These are phyloP conservation scores for Pyrochroa serraticornis DNA, from an alignment of 2,888 invertebrate genomes.

Conservation along the genomic window DNA sequence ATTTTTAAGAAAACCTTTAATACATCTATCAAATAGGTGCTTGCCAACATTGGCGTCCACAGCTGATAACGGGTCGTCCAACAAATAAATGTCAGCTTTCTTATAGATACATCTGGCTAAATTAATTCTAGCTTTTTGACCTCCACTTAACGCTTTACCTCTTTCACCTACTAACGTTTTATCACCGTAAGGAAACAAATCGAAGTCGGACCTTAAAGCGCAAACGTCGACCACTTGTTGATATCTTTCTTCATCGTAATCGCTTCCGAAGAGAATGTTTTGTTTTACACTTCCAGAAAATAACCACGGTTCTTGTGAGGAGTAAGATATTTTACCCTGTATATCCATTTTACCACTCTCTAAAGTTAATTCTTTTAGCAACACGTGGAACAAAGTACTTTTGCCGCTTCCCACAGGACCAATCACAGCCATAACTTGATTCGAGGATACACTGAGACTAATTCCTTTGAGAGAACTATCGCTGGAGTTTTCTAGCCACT, in stretches of 20 bases:
- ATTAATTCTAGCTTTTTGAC: constrained; percentile 84
- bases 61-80: constrained; percentile 84
- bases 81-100: constrained; percentile 77
- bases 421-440: constrained; percentile 64
- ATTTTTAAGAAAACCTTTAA: constrained; percentile 63
- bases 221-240: constrained; percentile 69
- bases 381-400: constrained; percentile 58
- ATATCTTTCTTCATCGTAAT: constrained; percentile 65
- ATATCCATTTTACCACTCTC: constrained; percentile 57
- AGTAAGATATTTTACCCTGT: constrained; percentile 63
- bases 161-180: constrained; percentile 80
- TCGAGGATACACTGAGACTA: constrained; percentile 51
- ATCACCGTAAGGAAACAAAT: constrained; percentile 77
- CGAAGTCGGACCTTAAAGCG: constrained; percentile 72
- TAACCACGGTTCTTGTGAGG: constrained; percentile 71
- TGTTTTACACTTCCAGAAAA: constrained; percentile 68
- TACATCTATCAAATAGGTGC: constrained; percentile 75
- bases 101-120: constrained; percentile 78
- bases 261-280: constrained; percentile 79
- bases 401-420: constrained; percentile 77
- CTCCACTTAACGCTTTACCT: constrained; percentile 81
- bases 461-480: constrained; percentile 58
- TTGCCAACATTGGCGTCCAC: constrained; percentile 80
- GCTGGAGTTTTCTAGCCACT: constrained; percentile 61
- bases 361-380: constrained; percentile 59